Conservation (phyloP, 1,140 invertebrate species). For the Aphis craccivora region DNA sequence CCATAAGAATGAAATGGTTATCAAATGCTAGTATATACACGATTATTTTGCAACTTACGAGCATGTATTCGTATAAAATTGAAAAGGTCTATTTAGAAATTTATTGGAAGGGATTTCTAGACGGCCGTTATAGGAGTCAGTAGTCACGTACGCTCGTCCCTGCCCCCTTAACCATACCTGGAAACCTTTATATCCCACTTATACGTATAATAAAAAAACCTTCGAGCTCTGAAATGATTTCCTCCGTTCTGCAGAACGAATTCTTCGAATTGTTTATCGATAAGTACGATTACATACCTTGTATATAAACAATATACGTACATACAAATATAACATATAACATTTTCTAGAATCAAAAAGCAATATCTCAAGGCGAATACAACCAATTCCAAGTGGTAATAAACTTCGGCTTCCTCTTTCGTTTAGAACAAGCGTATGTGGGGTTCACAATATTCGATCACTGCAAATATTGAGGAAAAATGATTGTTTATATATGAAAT, state of each 20-base stretch:
- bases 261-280: conserved; percentile 52
- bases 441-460: conserved; percentile 51
- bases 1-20: conserved; percentile 40
- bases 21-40: conserved; percentile 11
- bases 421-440: background rate
- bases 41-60: conserved; percentile 45
- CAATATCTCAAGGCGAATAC: conserved; percentile 44
- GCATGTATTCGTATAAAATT: conserved; percentile 19
- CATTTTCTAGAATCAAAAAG: conserved; percentile 54
- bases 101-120: conserved; percentile 41
- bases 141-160: background rate
- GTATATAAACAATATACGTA: conserved; percentile 19
- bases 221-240: conserved; percentile 35
- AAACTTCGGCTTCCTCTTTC: conserved; percentile 20
- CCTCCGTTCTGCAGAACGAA: conserved; percentile 13
- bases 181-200: conserved; percentile 34
- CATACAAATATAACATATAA: conserved; percentile 35
- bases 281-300: conserved; percentile 12
- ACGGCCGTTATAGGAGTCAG: conserved; percentile 42
- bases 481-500: conserved; percentile 26
- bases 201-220: conserved; percentile 32
- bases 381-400: conserved; percentile 52
- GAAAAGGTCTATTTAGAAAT: conserved; percentile 50
- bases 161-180: background rate
- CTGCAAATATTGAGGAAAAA: conserved; percentile 7